Conservation (phyloP, 2,888 invertebrate species). For the Strigamia crassipes region DNA sequence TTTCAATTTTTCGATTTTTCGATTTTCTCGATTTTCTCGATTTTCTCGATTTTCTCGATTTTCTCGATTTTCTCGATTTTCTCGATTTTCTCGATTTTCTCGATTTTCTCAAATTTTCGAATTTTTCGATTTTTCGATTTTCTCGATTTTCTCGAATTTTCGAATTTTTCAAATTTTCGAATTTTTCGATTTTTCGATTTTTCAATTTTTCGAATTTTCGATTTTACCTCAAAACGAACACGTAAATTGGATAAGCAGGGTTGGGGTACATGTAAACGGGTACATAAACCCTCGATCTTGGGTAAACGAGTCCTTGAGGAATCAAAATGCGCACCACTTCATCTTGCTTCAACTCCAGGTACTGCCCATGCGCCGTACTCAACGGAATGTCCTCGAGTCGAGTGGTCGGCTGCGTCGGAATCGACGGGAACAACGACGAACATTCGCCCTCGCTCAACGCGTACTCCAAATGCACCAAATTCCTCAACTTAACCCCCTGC, state of each 20-base stretch:
- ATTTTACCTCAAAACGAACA: slow-evolving; percentile 84
- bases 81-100: no score
- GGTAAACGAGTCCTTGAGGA: slow-evolving; percentile 86
- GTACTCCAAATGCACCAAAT: slow-evolving; percentile 45
- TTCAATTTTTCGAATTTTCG: no score
- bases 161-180: no score
- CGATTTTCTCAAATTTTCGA: no score
- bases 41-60: no score
- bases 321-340: slow-evolving; percentile 82
- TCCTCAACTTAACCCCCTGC: slow-evolving; percentile 36
- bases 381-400: slow-evolving; percentile 57
- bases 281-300: slow-evolving; percentile 84
- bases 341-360: slow-evolving; percentile 80
- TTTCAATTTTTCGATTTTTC: no score
- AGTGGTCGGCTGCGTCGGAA: slow-evolving; percentile 46
- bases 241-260: slow-evolving; percentile 65
- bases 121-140: no score
- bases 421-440: slow-evolving; percentile 39
- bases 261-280: slow-evolving; percentile 76
- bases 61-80: no score
- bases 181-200: no score
- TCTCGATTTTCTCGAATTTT: no score
- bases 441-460: slow-evolving; percentile 45
- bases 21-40: no score
- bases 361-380: slow-evolving; percentile 76